Conservation (phyloP, 2,797 vertebrate species). For the Xerus rutilus region DNA sequence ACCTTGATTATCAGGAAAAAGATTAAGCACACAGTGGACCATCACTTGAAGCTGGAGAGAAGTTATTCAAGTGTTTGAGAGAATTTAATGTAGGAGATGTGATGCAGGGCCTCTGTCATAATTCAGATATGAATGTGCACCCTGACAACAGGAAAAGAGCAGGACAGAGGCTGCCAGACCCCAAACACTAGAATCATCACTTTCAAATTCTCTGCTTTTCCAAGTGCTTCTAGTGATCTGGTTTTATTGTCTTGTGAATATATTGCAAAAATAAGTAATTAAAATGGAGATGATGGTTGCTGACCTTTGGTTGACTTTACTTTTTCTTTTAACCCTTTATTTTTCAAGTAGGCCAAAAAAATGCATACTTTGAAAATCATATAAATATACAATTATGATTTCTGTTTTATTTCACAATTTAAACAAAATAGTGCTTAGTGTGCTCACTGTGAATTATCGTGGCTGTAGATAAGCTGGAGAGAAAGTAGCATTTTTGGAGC, state of each 20-base stretch:
- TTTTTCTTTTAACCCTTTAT: not conserved
- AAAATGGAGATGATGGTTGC: not conserved
- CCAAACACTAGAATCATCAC: not conserved
- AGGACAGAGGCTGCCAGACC: not conserved
- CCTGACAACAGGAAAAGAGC: not conserved
- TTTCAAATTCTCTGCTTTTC: not conserved
- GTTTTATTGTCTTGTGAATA: constrained; percentile 14
- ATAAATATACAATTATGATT: not conserved
- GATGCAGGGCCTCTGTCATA: not conserved
- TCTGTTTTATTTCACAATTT: not conserved
- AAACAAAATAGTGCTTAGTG: too few species aligned
- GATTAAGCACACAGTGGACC: not conserved
- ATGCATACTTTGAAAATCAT: not conserved
- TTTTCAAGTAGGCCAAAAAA: constrained; percentile 16
- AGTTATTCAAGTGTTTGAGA: not conserved
- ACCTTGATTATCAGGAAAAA: not conserved
- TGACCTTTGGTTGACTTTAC: not conserved
- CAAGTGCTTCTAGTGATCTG: not conserved
- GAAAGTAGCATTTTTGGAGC: not conserved
- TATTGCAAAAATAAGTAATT: not conserved
- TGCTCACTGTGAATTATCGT: not conserved
- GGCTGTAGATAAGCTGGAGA: not conserved
- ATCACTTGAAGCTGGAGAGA: not conserved
- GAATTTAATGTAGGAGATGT: not conserved
- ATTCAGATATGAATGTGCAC: not conserved